Conservation (phyloP, 2,797 vertebrate genomes). For the Coranthus polyacanthus region DNA sequence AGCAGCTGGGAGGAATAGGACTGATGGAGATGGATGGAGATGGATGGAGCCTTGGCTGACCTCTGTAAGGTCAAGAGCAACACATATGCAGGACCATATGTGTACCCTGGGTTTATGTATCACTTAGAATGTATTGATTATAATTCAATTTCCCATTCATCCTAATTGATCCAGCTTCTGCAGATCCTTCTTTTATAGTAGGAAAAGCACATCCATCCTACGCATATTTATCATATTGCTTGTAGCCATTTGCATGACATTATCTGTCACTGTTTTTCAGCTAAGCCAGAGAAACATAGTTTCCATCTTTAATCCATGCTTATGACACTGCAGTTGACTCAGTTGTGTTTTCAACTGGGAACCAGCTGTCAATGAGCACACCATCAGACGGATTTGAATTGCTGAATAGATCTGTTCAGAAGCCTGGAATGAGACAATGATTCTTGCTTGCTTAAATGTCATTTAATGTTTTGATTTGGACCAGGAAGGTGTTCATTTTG, state of each 20-base stretch:
- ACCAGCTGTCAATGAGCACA: constrained; percentile 4
- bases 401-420: not conserved
- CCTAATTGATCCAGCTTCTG: constrained; percentile 13
- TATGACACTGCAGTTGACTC: not conserved
- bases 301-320: constrained; percentile 3
- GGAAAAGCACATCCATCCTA: not conserved
- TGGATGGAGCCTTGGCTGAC: constrained; percentile 55
- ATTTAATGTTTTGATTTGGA: no score
- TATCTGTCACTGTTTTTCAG: constrained; percentile 1
- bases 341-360: constrained; percentile 1
- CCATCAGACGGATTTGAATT: not conserved
- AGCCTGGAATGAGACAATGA: constrained; percentile 1
- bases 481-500: no score
- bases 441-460: constrained; percentile 11
- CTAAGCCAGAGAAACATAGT: not conserved
- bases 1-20: constrained; percentile 59
- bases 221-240: no score
- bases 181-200: not conserved
- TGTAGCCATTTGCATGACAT: constrained; percentile 13
- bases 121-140: constrained; percentile 27
- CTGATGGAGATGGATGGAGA: constrained; percentile 59
- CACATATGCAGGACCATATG: constrained; percentile 38
- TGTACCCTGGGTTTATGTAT: constrained; percentile 8
- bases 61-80: constrained; percentile 66
- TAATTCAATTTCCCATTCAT: constrained; percentile 21